Conservation (phyloP, 2,888 invertebrate genomes). For the Euplagia quadripunctaria region DNA sequence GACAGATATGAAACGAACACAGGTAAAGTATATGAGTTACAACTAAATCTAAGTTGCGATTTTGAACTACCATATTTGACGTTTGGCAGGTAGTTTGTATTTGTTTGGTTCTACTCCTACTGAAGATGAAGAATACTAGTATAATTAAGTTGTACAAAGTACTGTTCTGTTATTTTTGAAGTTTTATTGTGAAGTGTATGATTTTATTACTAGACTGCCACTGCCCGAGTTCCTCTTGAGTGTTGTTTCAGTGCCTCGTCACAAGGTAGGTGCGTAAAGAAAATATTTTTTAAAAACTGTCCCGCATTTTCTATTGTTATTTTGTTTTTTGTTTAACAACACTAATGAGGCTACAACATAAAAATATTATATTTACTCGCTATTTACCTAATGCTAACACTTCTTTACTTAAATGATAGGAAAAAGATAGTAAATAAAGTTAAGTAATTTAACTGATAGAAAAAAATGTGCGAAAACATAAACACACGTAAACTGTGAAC, state of each 20-base stretch:
- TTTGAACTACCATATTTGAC: not conserved
- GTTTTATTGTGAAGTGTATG: not conserved
- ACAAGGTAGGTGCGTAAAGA: conserved; percentile 8
- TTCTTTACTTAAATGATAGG: not conserved
- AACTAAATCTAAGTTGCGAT: not conserved
- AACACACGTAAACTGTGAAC: too few species aligned
- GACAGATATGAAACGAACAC: not conserved
- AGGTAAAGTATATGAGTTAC: not conserved
- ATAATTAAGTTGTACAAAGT: not conserved
- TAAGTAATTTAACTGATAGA: too few species aligned
- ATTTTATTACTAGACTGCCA: not conserved
- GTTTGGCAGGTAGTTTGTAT: not conserved
- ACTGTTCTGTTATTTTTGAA: not conserved
- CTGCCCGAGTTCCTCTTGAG: not conserved
- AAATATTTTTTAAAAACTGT: not conserved
- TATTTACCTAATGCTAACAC: not conserved
- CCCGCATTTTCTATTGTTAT: not conserved
- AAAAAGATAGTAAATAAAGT: not conserved
- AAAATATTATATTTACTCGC: not conserved
- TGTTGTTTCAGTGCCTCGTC: not conserved
- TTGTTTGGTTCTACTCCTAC: not conserved
- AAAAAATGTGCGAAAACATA: too few species aligned
- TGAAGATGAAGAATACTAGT: not conserved
- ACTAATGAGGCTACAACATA: conserved; percentile 1
- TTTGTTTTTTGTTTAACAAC: conserved; percentile 22